phyloP scores from a whole-genome alignment of 2,797 vertebrate genomes.

The Acanthiza pusilla region DNA sequence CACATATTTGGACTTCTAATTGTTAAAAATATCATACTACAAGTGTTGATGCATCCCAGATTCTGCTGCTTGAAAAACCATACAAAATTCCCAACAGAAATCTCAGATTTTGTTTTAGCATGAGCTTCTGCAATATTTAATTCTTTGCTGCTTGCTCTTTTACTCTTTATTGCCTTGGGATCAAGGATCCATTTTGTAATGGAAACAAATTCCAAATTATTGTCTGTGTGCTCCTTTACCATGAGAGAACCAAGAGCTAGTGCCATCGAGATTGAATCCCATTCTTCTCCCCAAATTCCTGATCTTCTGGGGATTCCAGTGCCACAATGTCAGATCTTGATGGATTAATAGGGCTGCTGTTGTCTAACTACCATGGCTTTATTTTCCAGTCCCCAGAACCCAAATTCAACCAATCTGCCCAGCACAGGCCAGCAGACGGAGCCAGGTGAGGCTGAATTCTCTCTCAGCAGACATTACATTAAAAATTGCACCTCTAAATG shows the following conservation, averaged over 20 bases:
- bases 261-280: background rate
- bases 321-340: background rate
- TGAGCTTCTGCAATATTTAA: background rate
- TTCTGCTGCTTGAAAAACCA: background rate
- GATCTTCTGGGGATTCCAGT: background rate
- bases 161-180: background rate
- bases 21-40: slow-evolving; percentile 27
- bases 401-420: background rate
- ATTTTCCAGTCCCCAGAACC: background rate
- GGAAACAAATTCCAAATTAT: slow-evolving; percentile 14
- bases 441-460: background rate
- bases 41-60: background rate
- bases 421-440: background rate
- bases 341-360: background rate
- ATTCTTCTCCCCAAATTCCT: background rate
- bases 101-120: slow-evolving; percentile 7
- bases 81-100: background rate
- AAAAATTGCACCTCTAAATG: background rate
- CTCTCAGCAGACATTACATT: background rate
- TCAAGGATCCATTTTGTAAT: slow-evolving; percentile 3
- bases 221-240: background rate
- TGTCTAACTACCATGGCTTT: background rate
- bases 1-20: slow-evolving; percentile 12
- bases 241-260: accelerated
- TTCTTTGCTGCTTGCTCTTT: slow-evolving; percentile 3